Evolutionary conservation across 2,113 vertebrate genomes (phyloP), one percentile per base, ranked within the genome.

Genomic region (Nesoenas mayeri): DNA sequence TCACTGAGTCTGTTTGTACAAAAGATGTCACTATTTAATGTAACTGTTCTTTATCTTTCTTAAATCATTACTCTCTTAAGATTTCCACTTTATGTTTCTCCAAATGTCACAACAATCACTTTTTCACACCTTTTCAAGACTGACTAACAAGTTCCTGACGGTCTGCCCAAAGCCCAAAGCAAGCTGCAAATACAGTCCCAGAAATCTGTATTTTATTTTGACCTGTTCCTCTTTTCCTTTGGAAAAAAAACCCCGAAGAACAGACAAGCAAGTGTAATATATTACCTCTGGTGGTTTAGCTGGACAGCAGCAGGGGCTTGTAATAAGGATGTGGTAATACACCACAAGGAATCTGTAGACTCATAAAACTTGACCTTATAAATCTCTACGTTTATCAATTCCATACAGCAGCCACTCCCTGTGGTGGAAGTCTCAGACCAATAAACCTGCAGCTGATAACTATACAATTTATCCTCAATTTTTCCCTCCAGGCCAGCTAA

Each of bases 301-400:
- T 89, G 98, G 98, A 98, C 98, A 96, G 98, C 98, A 98, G 98
- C 97, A 89, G 95, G 96, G 51, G 92, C 96, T 97, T 97, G 96
- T 98, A 98, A 98, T 98, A 97, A 98, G 98, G 98, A 98, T 97
- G 98, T 98, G 98, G 98, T 98, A 98, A 97, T 89, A 97, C 98
- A 95, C 98, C 97, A 93, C 95, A 96, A 97, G 95, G 97, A 98
- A 97, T 97, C 98, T 94, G 97, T 93, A 97, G 98, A 96, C 98
- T 98, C 97, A 85, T 98, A 98, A 99, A 99, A 96, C 97, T 84
- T 98, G 97, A 97, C 98, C 98, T 98, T 98, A 98, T 99, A 98
- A 99, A 98, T 99, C 98, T 98, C 97, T 70, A 44, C 24, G 95
- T 98, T 98, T 98, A 98, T 99, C 98, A 98, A 89, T 98, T 98